phyloP scores from a whole-genome alignment of 2,797 vertebrate species.

The Anabas testudineus region DNA sequence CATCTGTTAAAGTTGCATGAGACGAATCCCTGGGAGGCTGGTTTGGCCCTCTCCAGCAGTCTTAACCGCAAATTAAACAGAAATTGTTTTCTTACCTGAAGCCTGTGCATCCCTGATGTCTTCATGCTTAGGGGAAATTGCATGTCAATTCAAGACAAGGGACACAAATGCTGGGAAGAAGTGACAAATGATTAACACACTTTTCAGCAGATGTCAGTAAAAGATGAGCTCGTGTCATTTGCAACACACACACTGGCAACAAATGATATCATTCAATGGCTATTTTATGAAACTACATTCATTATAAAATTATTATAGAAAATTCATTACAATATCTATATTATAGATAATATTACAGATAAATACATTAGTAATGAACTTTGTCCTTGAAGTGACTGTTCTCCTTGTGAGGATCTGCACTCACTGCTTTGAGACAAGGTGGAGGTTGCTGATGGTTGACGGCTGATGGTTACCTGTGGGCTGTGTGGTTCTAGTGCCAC shows the following conservation, averaged over 20 bases:
- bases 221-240: slow-evolving; percentile 53
- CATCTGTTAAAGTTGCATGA: slow-evolving; percentile 65
- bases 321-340: slow-evolving; percentile 4
- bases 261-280: slow-evolving; percentile 1
- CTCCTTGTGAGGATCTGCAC: slow-evolving; percentile 31
- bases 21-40: slow-evolving; percentile 65
- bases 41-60: slow-evolving; percentile 66
- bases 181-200: slow-evolving; percentile 48
- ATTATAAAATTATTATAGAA: slow-evolving; percentile 5
- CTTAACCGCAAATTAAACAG: slow-evolving; percentile 68
- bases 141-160: slow-evolving; percentile 33
- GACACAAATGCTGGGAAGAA: slow-evolving; percentile 32
- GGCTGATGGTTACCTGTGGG: slow-evolving; percentile 61
- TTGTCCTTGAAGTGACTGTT: slow-evolving; percentile 45
- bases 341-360: too few relatives aligned
- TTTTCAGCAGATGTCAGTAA: slow-evolving; percentile 55
- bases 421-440: slow-evolving; percentile 41
- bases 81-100: slow-evolving; percentile 63
- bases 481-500: slow-evolving; percentile 49
- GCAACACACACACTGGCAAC: neutral
- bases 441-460: slow-evolving; percentile 56
- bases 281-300: neutral
- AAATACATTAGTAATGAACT: neutral
- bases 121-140: slow-evolving; percentile 47
- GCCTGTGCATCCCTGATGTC: slow-evolving; percentile 44